Percentiles rank a stretch among this genome's conserved stretches.
phyloP scores from a whole-genome alignment of 2,888 invertebrate genomes.

The Branchellion lobata region DNA sequence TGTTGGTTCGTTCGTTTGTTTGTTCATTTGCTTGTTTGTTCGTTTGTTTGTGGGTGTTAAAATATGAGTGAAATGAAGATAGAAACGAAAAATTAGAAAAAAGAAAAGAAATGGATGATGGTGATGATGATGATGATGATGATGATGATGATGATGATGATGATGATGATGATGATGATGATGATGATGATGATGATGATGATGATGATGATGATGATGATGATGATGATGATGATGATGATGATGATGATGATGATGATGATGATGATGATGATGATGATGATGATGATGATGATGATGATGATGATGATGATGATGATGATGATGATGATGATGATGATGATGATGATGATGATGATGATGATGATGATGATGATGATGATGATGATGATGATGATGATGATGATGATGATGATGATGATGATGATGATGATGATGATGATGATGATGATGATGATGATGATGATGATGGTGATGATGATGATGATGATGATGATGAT shows the following conservation, averaged over 20 bases:
- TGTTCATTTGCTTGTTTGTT: too few species aligned
- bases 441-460: background rate
- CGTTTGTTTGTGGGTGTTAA: too few species aligned
- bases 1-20: too few species aligned
- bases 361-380: background rate
- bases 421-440: background rate
- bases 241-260: conserved; percentile 1
- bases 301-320: background rate
- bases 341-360: background rate
- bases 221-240: background rate
- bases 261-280: background rate
- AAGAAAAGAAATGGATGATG: too few species aligned
- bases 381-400: background rate
- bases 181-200: background rate
- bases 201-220: background rate
- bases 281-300: background rate
- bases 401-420: background rate
- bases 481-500: background rate
- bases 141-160: background rate
- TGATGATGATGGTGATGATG: background rate
- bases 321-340: background rate
- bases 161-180: background rate
- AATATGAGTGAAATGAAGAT: too few species aligned
- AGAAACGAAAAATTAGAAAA: too few species aligned
- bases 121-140: background rate